These are phyloP conservation scores for Neofelis nebulosa DNA, from an alignment of 2,113 vertebrate species.

Conservation along the genomic window DNA sequence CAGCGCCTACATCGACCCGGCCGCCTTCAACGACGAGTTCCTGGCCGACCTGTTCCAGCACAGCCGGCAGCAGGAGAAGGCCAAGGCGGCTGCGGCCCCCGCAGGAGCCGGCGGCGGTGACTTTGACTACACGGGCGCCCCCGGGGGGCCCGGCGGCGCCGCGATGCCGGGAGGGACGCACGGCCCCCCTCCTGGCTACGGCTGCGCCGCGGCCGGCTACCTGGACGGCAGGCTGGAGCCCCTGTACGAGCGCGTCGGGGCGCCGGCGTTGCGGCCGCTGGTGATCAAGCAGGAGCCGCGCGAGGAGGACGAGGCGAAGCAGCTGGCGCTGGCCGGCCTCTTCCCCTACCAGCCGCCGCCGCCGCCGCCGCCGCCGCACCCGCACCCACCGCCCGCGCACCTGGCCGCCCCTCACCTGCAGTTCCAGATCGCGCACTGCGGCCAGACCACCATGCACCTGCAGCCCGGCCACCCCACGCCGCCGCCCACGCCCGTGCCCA, in stretches of 20 bases:
- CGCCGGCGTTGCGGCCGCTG: conserved; percentile 90
- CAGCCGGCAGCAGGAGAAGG: conserved; percentile 93
- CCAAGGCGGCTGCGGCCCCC: conserved; percentile 86
- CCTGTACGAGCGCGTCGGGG: conserved; percentile 90
- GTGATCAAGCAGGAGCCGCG: conserved; percentile 97
- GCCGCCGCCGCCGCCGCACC: conserved; percentile 90
- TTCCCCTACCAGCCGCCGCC: conserved; percentile 89
- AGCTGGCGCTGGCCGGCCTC: conserved; percentile 86
- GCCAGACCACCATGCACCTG: conserved; percentile 97
- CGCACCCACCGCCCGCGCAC: conserved; percentile 92
- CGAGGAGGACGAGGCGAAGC: conserved; percentile 92
- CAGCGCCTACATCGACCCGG: conserved; percentile 98
- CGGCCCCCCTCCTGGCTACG: conserved; percentile 84
- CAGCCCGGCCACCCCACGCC: conserved; percentile 97
- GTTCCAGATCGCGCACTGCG: conserved; percentile 97
- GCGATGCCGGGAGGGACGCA: conserved; percentile 84
- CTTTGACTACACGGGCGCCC: conserved; percentile 87
- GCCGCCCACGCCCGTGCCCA: conserved; percentile 97
- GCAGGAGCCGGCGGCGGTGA: conserved; percentile 82
- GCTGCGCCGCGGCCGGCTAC: conserved; percentile 89
- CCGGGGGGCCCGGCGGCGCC: conserved; percentile 75
- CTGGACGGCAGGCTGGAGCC: conserved; percentile 93
- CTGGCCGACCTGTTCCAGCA: conserved; percentile 97
- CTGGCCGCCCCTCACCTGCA: conserved; percentile 93
- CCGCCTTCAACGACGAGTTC: conserved; percentile 99